These are phyloP conservation scores for Aleiodes leptofemur DNA, from an alignment of 2,888 invertebrate species.

Conservation along the genomic window DNA sequence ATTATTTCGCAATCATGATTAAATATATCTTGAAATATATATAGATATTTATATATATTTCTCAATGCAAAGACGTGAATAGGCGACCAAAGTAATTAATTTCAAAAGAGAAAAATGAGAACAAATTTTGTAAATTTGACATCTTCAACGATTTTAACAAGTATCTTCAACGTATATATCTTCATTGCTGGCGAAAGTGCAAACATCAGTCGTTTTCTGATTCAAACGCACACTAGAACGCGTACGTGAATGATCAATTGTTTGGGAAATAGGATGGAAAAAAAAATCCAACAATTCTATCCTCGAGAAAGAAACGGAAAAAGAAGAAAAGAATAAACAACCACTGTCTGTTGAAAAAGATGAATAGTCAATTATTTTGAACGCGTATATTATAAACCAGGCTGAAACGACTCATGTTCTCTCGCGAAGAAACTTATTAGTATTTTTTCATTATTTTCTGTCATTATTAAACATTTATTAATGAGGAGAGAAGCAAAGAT, in stretches of 20 bases:
- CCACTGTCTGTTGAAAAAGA: neutral
- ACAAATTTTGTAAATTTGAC: no score
- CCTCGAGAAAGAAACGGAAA: neutral
- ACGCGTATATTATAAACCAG: neutral
- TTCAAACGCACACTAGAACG: conserved; percentile 67
- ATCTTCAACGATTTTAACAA: no score
- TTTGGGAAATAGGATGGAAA: neutral
- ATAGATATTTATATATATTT: neutral
- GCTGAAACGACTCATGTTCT: neutral
- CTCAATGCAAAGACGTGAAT: no score
- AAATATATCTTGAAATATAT: neutral
- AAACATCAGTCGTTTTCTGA: conserved; percentile 29
- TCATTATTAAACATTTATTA: neutral
- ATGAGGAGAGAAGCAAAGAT: neutral
- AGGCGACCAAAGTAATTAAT: no score
- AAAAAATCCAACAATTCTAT: neutral
- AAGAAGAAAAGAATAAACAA: neutral
- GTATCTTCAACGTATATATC: no score
- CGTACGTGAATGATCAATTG: conserved; percentile 57
- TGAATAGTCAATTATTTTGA: neutral
- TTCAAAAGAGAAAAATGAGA: no score
- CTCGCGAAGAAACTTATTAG: neutral
- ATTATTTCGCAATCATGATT: conserved; percentile 12
- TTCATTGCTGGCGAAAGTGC: conserved; percentile 27
- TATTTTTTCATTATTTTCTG: neutral